Evolutionary conservation across 2,888 invertebrate species (phyloP), one percentile per base, ranked within the genome.

Genomic region (Hirtodrosophila histrioides): DNA sequence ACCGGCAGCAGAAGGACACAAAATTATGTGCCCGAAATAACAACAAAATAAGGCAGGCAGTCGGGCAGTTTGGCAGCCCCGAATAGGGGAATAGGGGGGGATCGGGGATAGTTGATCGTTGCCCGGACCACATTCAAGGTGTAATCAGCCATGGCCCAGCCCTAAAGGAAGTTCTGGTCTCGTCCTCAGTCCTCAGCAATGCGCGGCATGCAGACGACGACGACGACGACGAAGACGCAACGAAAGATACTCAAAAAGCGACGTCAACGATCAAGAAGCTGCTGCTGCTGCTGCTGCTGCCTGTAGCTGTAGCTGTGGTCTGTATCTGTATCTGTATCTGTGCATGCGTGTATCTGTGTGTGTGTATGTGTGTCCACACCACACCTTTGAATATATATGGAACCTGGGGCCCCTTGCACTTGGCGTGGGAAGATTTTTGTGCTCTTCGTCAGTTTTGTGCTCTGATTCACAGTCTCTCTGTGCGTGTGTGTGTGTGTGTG

Each of bases 381-480:
- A 82, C 82, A 86, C 87, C 87, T 86, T 72, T 17, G 51, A 62
- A 64, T 74, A 31, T 31, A 31, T 31, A 66, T 60, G 66, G 54
- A 76, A 76, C 60, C 64, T 57, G 54, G 56, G 62, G 72, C 51
- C 62, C 64, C 78, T 86, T 82, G 86, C 84, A 85, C 88, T 85
- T 86, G 90, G 91, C 91, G 91, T 91, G 91, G 91, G 91, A 91
- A 91, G 91, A 91, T 91, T 91, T 91, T 90, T 75, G 62, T 50
- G 62, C 64, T 78, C 65, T 68, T 72, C 46, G 46, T 63, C 53
- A 65, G 53, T 67, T 61, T 55, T 75, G 62, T 75, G 83, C 88
- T 83, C 88, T 87, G 87, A 87, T 83, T 83, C 82, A 87, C 82
- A 78, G 85, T 62, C 35, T 46, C 41, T 51, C 44, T 75, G 40